These are phyloP conservation scores for Xylota sylvarum DNA, from an alignment of 2,888 invertebrate genomes.

Conservation along the genomic window DNA sequence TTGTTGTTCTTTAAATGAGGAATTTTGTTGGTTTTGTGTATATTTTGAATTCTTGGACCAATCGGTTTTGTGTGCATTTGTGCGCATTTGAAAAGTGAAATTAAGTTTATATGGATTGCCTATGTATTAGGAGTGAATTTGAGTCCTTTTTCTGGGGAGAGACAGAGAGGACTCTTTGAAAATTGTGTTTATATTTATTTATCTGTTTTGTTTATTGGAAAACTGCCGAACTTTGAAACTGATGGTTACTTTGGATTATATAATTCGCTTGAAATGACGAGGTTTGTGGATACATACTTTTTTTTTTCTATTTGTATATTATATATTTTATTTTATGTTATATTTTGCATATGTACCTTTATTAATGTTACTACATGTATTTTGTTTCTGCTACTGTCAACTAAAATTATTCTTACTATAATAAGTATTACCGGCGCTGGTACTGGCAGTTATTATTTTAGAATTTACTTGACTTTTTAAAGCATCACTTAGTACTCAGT, in stretches of 20 bases:
- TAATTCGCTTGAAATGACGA: slow-evolving; percentile 73
- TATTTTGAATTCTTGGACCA: slow-evolving; percentile 13
- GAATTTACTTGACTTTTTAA: no score
- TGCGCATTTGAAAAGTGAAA: slow-evolving; percentile 36
- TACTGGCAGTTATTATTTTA: no score
- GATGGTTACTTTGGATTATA: slow-evolving; percentile 76
- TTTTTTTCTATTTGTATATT: slow-evolving; percentile 16
- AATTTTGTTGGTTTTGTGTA: slow-evolving; percentile 13
- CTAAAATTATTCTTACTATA: no score
- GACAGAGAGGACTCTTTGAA: slow-evolving; percentile 22
- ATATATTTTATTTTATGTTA: not conserved
- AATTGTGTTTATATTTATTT: slow-evolving; percentile 9
- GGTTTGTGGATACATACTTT: slow-evolving; percentile 57
- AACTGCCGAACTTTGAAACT: slow-evolving; percentile 67
- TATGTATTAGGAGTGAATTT: slow-evolving; percentile 35
- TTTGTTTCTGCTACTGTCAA: no score
- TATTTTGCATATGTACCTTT: not conserved
- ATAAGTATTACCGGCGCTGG: no score
- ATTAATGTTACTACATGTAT: no score
- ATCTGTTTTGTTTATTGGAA: slow-evolving; percentile 25
- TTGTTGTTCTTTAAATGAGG: slow-evolving; percentile 7
- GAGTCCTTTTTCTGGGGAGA: slow-evolving; percentile 43
- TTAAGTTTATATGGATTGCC: slow-evolving; percentile 11
- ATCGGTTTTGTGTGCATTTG: not conserved
- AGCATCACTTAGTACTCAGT: no score